A percentile compares a stretch with the other conserved stretches of the same genome.
phyloP scores from a whole-genome alignment of 2,113 vertebrate species.

The Centropristis striata region DNA sequence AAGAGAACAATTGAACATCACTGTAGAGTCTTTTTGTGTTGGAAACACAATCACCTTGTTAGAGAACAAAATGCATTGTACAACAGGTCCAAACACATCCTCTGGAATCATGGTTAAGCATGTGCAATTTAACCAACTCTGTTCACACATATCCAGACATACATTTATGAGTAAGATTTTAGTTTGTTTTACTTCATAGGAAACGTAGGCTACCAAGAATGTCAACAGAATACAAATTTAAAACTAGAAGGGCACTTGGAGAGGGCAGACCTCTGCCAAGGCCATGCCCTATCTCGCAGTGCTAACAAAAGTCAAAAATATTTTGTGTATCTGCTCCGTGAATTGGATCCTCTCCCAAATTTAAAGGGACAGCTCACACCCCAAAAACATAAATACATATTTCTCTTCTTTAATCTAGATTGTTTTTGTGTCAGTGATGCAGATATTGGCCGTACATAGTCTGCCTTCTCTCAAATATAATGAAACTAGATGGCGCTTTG shows the following conservation, averaged over 20 bases:
- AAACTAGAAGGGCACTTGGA: neutral
- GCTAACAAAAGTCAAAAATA: too few species aligned
- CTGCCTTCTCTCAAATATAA: too few species aligned
- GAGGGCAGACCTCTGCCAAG: too few species aligned
- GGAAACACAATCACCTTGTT: slow-evolving; percentile 86
- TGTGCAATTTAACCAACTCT: slow-evolving; percentile 53
- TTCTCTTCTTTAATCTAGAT: too few species aligned
- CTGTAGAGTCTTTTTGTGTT: slow-evolving; percentile 79
- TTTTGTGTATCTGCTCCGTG: too few species aligned
- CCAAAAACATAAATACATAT: too few species aligned
- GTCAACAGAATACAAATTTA: neutral
- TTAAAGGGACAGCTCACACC: too few species aligned
- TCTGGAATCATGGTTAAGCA: slow-evolving; percentile 67
- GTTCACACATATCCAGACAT: slow-evolving; percentile 18
- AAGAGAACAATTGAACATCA: slow-evolving; percentile 85
- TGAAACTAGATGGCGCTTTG: too few species aligned
- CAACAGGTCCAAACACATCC: slow-evolving; percentile 82
- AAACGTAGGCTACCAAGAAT: slow-evolving; percentile 4
- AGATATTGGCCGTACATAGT: too few species aligned
- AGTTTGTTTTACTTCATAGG: slow-evolving; percentile 10
- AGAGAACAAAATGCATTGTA: slow-evolving; percentile 78
- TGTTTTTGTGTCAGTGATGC: too few species aligned
- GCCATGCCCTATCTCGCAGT: too few species aligned
- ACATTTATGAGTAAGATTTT: slow-evolving; percentile 1
- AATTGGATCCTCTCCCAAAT: too few species aligned